Conservation (phyloP, 2,888 invertebrate genomes). For the Autographa pulchrina region DNA sequence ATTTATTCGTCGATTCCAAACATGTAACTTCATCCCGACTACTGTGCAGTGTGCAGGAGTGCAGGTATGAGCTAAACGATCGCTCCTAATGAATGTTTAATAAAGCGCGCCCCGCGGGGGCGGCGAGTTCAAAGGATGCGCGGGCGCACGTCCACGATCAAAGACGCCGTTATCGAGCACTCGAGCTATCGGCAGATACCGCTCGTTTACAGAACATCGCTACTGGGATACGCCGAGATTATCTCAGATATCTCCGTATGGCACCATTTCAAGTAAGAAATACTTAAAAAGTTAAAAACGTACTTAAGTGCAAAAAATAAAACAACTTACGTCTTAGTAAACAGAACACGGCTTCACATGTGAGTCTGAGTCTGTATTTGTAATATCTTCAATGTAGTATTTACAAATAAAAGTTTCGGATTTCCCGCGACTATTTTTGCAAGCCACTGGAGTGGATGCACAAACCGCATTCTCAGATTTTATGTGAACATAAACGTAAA, state of each 20-base stretch:
- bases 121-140: slow-evolving; percentile 82
- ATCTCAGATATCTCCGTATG: slow-evolving; percentile 53
- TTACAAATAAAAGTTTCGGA: slow-evolving; percentile 32
- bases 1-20: slow-evolving; percentile 43
- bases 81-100: slow-evolving; percentile 81
- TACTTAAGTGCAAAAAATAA: slow-evolving; percentile 14
- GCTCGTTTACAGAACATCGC: slow-evolving; percentile 73
- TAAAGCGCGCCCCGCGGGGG: slow-evolving; percentile 76
- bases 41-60: slow-evolving; percentile 55
- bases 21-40: slow-evolving; percentile 53
- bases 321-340: neutral
- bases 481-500: slow-evolving; percentile 75
- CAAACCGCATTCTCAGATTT: slow-evolving; percentile 68
- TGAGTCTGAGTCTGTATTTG: slow-evolving; percentile 19
- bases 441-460: slow-evolving; percentile 54
- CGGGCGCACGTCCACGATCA: slow-evolving; percentile 71
- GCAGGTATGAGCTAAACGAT: slow-evolving; percentile 66
- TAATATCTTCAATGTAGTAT: slow-evolving; percentile 22
- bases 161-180: slow-evolving; percentile 83
- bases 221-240: slow-evolving; percentile 76
- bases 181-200: slow-evolving; percentile 77
- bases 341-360: slow-evolving; percentile 9
- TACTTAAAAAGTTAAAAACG: slow-evolving; percentile 10
- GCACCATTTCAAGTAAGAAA: slow-evolving; percentile 36
- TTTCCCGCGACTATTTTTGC: slow-evolving; percentile 35